A percentile compares a stretch with the other conserved stretches of the same genome.
These are phyloP conservation scores for Etia nguti DNA, from an alignment of 2,113 vertebrate genomes.

Conservation along the genomic window DNA sequence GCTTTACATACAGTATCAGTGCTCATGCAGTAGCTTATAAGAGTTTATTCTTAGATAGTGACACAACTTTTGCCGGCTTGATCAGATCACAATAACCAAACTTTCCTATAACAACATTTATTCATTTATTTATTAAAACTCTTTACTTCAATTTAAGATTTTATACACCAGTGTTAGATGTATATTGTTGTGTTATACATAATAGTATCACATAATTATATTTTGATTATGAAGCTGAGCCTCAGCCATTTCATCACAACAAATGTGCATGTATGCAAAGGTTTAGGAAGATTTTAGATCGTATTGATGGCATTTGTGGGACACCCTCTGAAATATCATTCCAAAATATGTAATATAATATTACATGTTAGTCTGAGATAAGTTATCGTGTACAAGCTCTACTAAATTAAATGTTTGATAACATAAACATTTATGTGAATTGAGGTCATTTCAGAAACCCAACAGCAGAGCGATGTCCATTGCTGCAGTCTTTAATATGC, in stretches of 20 bases:
- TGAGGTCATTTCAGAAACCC: not conserved
- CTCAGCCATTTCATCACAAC: not conserved
- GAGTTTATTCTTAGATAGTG: not conserved
- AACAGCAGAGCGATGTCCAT: not conserved
- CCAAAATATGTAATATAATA: not conserved
- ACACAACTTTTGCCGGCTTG: not conserved
- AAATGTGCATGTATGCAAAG: not conserved
- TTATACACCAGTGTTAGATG: not conserved
- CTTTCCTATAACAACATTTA: not conserved
- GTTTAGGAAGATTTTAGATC: not conserved
- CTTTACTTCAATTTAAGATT: not conserved
- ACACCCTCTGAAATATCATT: not conserved
- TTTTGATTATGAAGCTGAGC: not conserved
- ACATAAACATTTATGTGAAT: not conserved
- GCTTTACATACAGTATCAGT: not conserved
- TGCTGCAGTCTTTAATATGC: not conserved
- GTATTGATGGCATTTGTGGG: not conserved
- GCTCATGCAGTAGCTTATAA: not conserved
- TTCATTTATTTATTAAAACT: not conserved
- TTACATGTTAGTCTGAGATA: not conserved
- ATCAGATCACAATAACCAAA: not conserved
- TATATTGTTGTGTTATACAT: not conserved
- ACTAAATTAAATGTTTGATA: not conserved
- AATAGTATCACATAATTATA: not conserved
- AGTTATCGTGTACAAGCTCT: not conserved